A percentile compares a stretch with the other conserved stretches of the same genome.
These are phyloP conservation scores for Hydroisotoma schaefferi DNA, from an alignment of 2,888 invertebrate genomes.

Conservation along the genomic window DNA sequence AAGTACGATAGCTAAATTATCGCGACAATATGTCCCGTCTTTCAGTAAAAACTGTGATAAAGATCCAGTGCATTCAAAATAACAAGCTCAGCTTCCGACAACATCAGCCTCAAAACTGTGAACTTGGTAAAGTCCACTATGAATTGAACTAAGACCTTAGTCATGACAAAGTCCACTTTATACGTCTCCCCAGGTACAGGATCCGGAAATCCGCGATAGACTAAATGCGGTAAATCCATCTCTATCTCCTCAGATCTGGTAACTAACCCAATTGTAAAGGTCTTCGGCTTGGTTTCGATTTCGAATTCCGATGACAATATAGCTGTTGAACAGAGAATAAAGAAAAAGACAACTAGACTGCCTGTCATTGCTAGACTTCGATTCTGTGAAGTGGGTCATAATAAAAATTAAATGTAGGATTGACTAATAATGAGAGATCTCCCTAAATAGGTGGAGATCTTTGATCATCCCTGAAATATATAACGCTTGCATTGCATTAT, in stretches of 20 bases:
- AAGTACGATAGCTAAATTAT: too few species aligned
- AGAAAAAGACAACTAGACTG: background rate
- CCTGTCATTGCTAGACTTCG: background rate
- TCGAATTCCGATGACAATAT: background rate
- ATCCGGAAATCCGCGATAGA: background rate
- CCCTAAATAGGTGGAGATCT: too few species aligned
- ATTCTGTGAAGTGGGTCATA: too few species aligned
- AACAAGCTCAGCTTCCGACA: conserved; percentile 14
- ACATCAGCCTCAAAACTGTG: conserved; percentile 1
- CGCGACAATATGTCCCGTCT: too few species aligned
- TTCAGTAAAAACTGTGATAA: background rate
- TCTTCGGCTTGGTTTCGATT: background rate
- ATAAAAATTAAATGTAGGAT: too few species aligned
- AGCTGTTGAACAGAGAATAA: background rate
- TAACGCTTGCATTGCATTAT: too few species aligned
- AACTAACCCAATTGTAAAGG: background rate
- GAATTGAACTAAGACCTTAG: conserved; percentile 3
- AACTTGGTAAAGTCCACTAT: conserved; percentile 12
- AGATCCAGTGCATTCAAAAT: background rate
- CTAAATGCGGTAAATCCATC: background rate
- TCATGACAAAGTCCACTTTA: background rate
- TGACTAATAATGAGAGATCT: too few species aligned
- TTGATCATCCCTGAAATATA: too few species aligned
- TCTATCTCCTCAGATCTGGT: background rate
- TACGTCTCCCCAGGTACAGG: background rate